A percentile compares a stretch with the other conserved stretches of the same genome.
Evolutionary conservation across 1,140 invertebrate species (phyloP).

Genomic region (Drosophila auraria): DNA sequence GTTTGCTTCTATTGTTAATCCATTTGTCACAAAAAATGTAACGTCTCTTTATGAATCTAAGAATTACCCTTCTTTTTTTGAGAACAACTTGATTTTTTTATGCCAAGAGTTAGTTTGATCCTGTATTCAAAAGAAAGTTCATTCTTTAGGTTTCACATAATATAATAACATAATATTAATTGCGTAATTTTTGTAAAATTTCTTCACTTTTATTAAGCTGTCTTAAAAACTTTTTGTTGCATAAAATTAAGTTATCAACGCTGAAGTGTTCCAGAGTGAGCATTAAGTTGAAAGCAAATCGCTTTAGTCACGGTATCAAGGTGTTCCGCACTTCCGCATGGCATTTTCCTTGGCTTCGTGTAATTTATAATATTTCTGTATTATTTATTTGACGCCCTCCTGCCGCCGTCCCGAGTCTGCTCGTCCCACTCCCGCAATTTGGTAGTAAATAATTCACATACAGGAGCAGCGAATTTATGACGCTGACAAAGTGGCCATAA

Average conservation of each 20-base stretch:
- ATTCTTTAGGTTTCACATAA: background rate
- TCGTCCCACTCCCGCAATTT: constrained; percentile 47
- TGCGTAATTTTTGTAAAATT: background rate
- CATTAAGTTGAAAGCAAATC: constrained; percentile 35
- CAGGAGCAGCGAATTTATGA: constrained; percentile 73
- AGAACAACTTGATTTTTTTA: too few species aligned
- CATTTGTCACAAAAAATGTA: too few species aligned
- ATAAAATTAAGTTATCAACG: constrained; percentile 41
- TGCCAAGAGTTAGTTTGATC: background rate
- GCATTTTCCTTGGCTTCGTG: constrained; percentile 68
- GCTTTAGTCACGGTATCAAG: constrained; percentile 53
- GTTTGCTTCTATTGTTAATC: too few species aligned
- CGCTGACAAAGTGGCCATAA: constrained; percentile 83
- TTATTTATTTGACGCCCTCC: constrained; percentile 71
- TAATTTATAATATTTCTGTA: constrained; percentile 83
- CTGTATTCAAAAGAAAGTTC: background rate
- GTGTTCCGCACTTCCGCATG: constrained; percentile 52
- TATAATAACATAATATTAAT: background rate
- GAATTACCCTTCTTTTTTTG: too few species aligned
- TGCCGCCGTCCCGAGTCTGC: constrained; percentile 18
- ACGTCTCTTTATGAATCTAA: too few species aligned
- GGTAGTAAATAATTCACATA: constrained; percentile 83
- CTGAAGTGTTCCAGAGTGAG: constrained; percentile 19
- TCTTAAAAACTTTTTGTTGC: background rate
- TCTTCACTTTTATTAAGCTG: background rate